Evolutionary conservation across 1,140 invertebrate genomes (phyloP), one percentile per base, ranked within the genome.

Genomic region (Teleopsis dalmanni): DNA sequence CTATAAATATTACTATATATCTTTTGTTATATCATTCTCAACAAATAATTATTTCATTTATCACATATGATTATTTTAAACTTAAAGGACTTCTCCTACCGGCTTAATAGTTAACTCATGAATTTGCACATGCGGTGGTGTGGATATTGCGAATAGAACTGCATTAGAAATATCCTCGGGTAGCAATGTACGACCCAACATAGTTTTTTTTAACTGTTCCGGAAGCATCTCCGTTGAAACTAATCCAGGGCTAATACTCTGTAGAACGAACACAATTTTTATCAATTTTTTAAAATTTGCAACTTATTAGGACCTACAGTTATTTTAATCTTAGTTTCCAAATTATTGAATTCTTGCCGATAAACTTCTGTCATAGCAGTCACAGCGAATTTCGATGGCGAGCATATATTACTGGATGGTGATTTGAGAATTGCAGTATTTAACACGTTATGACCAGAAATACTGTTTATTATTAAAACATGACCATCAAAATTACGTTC

Each of bases 381-480:
- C 2, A 88, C 61, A 0, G 81, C 85, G 65, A 77, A 79, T 68
- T 89, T 89, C 42, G 78, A 80, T 7, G 80, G 76, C 0, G 76
- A 60, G 61, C 88, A 89, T 7, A 82, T 57, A 50, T 62, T 74
- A 1, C 65, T 49, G 40, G 72, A 73, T 51, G 73, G 70, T 16
- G 60, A 49, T 5, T 14, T 14, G 2, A 18, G 33, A 23, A 27
- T 10, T 11, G 63, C 65, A 0, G 71, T 70, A 2, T 49, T 52
- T 0, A 58, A 55, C 2, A 76, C 59, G 18, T 67, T 73, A 50
- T 79, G 71, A 0, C 78, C 79, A 0, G 72, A 70, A 13, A 78
- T 56, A 52, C 78, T 87, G 66, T 83, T 86, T 10, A 90, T 76
- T 45, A 85, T 78, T 43, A 89, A 76, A 40, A 89, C 77, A 47